Percentiles rank a stretch among this genome's conserved stretches.
Conservation (phyloP, 1,140 invertebrate genomes). For the Brachionus koreanus region DNA sequence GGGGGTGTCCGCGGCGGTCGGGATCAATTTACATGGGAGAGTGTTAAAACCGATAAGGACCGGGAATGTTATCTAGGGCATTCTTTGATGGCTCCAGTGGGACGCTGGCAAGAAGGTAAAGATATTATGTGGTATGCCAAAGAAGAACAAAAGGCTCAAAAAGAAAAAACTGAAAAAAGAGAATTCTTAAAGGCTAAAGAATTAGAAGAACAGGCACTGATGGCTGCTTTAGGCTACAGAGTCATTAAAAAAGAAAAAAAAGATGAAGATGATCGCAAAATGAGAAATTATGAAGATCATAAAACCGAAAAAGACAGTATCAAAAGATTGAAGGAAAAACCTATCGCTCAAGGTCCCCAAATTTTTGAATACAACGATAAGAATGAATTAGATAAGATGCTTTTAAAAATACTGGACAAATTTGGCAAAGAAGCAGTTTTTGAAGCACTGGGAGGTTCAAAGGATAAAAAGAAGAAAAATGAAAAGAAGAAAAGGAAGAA, state of each 20-base stretch:
- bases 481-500: conserved; percentile 25
- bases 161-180: background rate
- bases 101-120: conserved; percentile 21
- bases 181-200: conserved; percentile 40
- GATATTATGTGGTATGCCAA: conserved; percentile 39
- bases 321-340: background rate
- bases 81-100: conserved; percentile 35
- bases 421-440: background rate
- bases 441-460: background rate
- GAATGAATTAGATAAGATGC: conserved; percentile 17
- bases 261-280: background rate
- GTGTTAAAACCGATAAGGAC: conserved; percentile 37
- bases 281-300: background rate
- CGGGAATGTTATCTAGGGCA: conserved; percentile 44
- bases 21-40: conserved; percentile 42
- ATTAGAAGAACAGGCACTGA: conserved; percentile 30
- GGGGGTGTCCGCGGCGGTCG: conserved; percentile 36
- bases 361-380: background rate
- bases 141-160: background rate
- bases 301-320: background rate
- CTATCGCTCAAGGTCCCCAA: background rate
- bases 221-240: conserved; percentile 38
- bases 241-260: conserved; percentile 33
- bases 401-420: conserved; percentile 4
- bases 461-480: conserved; percentile 9